phyloP scores from a whole-genome alignment of 1,140 invertebrate species.

The Musca domestica region DNA sequence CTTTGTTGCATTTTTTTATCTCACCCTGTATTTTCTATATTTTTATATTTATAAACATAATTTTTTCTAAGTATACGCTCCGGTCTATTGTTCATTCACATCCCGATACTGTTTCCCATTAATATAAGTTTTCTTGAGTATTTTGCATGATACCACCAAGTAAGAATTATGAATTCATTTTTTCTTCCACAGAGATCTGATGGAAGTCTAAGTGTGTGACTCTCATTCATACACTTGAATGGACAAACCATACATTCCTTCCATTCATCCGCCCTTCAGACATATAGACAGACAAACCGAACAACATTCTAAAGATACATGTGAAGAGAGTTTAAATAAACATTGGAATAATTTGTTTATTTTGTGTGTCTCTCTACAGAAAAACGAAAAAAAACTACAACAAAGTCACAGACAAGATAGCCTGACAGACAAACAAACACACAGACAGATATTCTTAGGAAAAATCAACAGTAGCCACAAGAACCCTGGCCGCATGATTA shows the following conservation, averaged over 20 bases:
- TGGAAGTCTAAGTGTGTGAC: not conserved
- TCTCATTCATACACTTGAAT: constrained; percentile 12
- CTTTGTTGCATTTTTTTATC: too few species aligned
- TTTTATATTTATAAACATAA: too few species aligned
- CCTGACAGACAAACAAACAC: not conserved
- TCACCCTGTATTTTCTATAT: too few species aligned
- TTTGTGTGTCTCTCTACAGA: not conserved
- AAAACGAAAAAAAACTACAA: too few species aligned
- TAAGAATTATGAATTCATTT: not conserved
- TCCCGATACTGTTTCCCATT: too few species aligned
- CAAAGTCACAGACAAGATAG: not conserved
- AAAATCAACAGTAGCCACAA: not conserved
- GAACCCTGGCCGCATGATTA: not conserved
- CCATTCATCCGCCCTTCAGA: not conserved
- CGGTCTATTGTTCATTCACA: too few species aligned
- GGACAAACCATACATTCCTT: not conserved
- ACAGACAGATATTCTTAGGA: not conserved
- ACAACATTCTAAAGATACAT: not conserved
- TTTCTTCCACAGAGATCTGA: not conserved
- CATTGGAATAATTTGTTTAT: constrained; percentile 17
- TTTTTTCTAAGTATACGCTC: too few species aligned
- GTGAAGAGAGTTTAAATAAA: constrained; percentile 10
- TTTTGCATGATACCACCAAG: too few species aligned
- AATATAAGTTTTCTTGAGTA: too few species aligned
- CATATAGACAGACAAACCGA: not conserved